These are phyloP conservation scores for Leptodactylus fuscus DNA, from an alignment of 2,113 vertebrate genomes.

Conservation along the genomic window DNA sequence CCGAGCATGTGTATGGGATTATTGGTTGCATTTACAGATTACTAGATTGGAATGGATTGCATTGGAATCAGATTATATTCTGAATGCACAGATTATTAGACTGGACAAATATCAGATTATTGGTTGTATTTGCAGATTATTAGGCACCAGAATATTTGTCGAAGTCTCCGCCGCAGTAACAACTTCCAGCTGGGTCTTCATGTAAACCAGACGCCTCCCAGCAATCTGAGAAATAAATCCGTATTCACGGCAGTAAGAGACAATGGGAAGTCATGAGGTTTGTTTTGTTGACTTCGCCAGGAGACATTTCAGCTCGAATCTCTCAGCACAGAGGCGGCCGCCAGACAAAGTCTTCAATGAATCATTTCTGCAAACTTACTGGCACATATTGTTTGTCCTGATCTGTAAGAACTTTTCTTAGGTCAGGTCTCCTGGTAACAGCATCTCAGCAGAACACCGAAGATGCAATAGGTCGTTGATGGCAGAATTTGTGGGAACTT, in stretches of 20 bases:
- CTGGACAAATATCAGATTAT: neutral
- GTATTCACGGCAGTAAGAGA: neutral
- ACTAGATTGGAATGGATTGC: neutral
- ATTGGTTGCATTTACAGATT: neutral
- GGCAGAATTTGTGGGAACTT: neutral
- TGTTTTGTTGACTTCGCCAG: neutral
- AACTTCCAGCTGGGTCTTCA: no score
- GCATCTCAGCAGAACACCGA: constrained; percentile 11
- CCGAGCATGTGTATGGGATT: no score
- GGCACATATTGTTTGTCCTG: constrained; percentile 11
- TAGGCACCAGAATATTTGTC: no score
- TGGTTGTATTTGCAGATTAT: neutral
- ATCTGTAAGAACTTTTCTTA: neutral
- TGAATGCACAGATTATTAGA: no score
- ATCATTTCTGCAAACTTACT: neutral
- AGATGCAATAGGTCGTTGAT: neutral
- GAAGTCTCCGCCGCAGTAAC: no score
- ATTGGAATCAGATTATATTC: no score
- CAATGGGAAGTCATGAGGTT: constrained; percentile 12
- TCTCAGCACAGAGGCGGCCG: neutral
- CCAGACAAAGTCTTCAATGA: constrained; percentile 14
- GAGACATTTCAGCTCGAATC: neutral
- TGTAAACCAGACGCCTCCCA: no score
- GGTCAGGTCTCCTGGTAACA: neutral
- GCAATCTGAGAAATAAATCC: neutral